These are phyloP conservation scores for Enteromius argenteus DNA, from an alignment of 2,797 vertebrate species.

Conservation along the genomic window DNA sequence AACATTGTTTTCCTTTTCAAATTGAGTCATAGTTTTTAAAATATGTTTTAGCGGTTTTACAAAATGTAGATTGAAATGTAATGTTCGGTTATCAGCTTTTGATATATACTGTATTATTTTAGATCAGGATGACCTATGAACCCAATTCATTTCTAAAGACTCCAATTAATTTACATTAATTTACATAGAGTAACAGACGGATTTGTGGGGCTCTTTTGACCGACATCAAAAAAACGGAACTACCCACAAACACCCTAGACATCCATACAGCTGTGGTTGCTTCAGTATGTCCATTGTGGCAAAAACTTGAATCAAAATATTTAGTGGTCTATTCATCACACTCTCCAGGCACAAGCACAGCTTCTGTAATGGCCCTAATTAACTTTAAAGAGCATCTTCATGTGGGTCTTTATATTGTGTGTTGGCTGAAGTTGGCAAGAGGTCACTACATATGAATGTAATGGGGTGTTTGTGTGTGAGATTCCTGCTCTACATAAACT, in stretches of 20 bases:
- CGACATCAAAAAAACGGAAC: no score
- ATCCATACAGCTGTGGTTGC: not conserved
- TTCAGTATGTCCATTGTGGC: not conserved
- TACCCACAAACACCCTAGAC: no score
- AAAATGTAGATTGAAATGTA: not conserved
- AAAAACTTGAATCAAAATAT: constrained; percentile 1
- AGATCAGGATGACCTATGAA: not conserved
- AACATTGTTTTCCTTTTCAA: not conserved
- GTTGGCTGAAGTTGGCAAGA: constrained; percentile 17
- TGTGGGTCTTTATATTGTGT: constrained; percentile 7
- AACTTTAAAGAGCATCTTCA: constrained; percentile 20
- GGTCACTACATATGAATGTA: constrained; percentile 17
- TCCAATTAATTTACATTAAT: no score
- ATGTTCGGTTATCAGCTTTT: not conserved
- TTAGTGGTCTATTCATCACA: constrained; percentile 15
- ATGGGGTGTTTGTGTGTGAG: not conserved
- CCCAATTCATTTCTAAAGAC: not conserved
- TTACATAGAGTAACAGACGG: no score
- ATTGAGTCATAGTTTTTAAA: not conserved
- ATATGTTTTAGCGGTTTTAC: not conserved
- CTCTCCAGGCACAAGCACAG: not conserved
- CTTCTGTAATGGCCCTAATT: constrained; percentile 8
- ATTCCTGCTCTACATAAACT: constrained; percentile 11
- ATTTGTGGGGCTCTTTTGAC: no score
- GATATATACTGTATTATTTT: not conserved